These are phyloP conservation scores for Drosophila kanapiae DNA, from an alignment of 1,140 invertebrate genomes.

Conservation along the genomic window DNA sequence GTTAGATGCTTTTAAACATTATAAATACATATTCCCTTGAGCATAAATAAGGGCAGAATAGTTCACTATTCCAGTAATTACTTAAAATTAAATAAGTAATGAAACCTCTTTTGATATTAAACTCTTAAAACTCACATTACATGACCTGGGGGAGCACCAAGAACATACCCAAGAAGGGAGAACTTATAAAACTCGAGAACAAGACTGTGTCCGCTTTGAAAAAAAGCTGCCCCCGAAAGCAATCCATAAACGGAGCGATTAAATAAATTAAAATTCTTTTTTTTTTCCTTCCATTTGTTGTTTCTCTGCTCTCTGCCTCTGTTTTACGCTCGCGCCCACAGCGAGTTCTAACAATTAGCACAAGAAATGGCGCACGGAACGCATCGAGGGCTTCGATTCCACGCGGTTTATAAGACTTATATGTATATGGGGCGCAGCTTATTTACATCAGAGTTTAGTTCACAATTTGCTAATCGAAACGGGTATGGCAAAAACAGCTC, in stretches of 20 bases:
- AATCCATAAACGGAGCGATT: constrained; percentile 72
- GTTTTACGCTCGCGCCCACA: constrained; percentile 56
- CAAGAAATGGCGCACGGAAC: constrained; percentile 56
- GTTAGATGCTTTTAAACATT: neutral
- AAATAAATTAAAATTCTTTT: constrained; percentile 57
- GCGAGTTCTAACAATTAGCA: constrained; percentile 61
- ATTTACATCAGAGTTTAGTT: constrained; percentile 43
- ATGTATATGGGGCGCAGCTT: constrained; percentile 14
- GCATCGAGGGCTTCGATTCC: constrained; percentile 5
- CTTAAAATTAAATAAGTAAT: too few species aligned
- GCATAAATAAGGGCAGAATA: too few species aligned
- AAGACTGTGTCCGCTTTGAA: constrained; percentile 23
- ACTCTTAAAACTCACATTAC: constrained; percentile 25
- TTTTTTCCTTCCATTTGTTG: constrained; percentile 26
- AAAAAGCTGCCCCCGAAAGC: constrained; percentile 50
- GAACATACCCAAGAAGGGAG: constrained; percentile 15
- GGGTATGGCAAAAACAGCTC: constrained; percentile 42
- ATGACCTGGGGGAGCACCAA: neutral
- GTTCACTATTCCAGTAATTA: too few species aligned
- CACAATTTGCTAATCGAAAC: constrained; percentile 44
- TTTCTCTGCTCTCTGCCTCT: constrained; percentile 25
- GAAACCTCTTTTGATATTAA: neutral
- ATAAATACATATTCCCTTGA: too few species aligned
- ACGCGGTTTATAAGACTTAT: constrained; percentile 8
- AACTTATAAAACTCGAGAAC: constrained; percentile 21